phyloP scores from a whole-genome alignment of 2,113 vertebrate species.

The Myrmecobius fasciatus region DNA sequence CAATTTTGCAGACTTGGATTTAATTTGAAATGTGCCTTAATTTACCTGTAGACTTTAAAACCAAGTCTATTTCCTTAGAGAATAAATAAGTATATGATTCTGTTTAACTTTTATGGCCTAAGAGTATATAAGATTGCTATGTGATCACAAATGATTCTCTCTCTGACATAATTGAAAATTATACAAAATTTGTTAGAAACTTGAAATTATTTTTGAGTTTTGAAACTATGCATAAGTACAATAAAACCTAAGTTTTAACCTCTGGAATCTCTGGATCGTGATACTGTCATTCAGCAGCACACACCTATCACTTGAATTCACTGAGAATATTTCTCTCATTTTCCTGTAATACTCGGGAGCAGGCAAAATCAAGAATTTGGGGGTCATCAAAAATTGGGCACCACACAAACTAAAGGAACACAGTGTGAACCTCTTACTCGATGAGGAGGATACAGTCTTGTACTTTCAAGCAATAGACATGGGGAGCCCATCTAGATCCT shows the following conservation, averaged over 20 bases:
- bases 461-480: too few relatives aligned
- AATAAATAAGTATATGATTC: neutral
- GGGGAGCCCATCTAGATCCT: too few relatives aligned
- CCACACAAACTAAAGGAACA: too few relatives aligned
- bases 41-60: neutral
- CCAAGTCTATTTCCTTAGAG: neutral
- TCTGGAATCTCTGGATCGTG: too few relatives aligned
- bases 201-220: neutral
- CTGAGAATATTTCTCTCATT: too few relatives aligned
- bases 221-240: neutral
- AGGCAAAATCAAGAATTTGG: too few relatives aligned
- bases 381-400: too few relatives aligned
- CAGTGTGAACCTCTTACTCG: too few relatives aligned
- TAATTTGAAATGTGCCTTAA: neutral
- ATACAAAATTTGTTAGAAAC: neutral
- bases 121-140: neutral
- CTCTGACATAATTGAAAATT: neutral
- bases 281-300: too few relatives aligned
- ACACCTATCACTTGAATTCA: too few relatives aligned
- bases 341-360: too few relatives aligned
- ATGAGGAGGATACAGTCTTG: too few relatives aligned
- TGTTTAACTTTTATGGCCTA: neutral
- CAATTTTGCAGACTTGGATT: neutral
- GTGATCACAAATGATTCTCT: neutral
- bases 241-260: neutral